Conservation (phyloP, 1,140 invertebrate species). For the Xylocopa sonorina region DNA sequence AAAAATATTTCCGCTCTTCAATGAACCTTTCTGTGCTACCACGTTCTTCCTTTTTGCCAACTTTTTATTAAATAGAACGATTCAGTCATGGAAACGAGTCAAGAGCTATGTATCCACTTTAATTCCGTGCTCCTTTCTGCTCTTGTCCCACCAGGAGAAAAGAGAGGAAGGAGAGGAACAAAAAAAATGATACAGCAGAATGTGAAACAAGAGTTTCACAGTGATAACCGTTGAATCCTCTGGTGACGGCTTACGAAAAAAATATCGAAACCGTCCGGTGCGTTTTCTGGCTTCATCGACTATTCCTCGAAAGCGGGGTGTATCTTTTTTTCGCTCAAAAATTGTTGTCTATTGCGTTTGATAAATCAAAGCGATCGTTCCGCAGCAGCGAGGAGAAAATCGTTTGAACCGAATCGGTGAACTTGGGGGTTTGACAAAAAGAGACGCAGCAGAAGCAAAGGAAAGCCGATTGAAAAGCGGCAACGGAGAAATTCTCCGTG, state of each 20-base stretch:
- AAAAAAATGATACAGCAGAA: not conserved
- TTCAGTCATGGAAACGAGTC: not conserved
- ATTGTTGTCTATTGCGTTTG: not conserved
- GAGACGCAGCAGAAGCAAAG: too few relatives aligned
- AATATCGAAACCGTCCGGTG: constrained; percentile 12
- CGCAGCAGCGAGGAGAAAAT: too few relatives aligned
- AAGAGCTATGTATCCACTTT: not conserved
- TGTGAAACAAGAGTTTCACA: constrained; percentile 2
- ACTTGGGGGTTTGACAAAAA: not conserved
- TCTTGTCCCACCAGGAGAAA: too few relatives aligned
- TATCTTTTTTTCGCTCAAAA: not conserved
- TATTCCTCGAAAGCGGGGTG: not conserved
- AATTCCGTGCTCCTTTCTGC: not conserved
- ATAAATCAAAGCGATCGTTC: not conserved
- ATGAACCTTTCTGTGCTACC: constrained; percentile 10
- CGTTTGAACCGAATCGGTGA: not conserved
- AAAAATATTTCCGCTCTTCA: not conserved
- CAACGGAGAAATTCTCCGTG: constrained; percentile 6
- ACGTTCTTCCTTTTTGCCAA: not conserved
- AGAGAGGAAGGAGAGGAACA: not conserved
- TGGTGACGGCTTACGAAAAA: constrained; percentile 11
- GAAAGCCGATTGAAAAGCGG: not conserved
- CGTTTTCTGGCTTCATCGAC: not conserved
- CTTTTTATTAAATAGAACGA: constrained; percentile 10
- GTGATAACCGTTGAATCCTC: constrained; percentile 9